A percentile compares a stretch with the other conserved stretches of the same genome.
Conservation (phyloP, 2,113 vertebrate species). For the Melanerpes aurifrons region DNA sequence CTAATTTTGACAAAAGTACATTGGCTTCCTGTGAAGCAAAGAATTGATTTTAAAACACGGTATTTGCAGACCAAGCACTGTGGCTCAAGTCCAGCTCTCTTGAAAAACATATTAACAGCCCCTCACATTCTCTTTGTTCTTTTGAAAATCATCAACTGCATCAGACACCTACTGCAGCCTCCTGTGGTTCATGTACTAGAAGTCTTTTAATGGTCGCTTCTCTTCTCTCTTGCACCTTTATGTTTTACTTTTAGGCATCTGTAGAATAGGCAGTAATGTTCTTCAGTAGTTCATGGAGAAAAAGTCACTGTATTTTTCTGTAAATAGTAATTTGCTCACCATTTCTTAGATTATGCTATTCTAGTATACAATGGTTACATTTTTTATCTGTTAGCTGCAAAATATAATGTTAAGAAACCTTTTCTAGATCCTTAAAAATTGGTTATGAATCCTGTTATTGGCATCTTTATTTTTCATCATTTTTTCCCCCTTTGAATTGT, state of each 20-base stretch:
- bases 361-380: neutral
- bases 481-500: neutral
- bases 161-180: conserved; percentile 46
- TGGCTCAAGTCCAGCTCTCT: conserved; percentile 57
- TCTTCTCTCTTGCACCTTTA: neutral
- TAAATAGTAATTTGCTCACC: neutral
- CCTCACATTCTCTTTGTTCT: conserved; percentile 65
- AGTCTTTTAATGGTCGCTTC: neutral
- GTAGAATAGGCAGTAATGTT: neutral
- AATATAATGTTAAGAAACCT: neutral
- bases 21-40: conserved; percentile 63
- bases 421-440: neutral
- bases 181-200: neutral
- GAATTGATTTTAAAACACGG: conserved; percentile 70
- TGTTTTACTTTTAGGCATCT: neutral
- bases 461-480: neutral
- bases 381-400: neutral
- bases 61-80: conserved; percentile 66
- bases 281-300: neutral
- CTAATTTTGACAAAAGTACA: conserved; percentile 66
- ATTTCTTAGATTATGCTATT: neutral
- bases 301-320: neutral
- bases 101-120: conserved; percentile 62
- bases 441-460: neutral
- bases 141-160: conserved; percentile 53